Evolutionary conservation across 2,113 vertebrate species (phyloP).

Genomic region (Embiotoca jacksoni): DNA sequence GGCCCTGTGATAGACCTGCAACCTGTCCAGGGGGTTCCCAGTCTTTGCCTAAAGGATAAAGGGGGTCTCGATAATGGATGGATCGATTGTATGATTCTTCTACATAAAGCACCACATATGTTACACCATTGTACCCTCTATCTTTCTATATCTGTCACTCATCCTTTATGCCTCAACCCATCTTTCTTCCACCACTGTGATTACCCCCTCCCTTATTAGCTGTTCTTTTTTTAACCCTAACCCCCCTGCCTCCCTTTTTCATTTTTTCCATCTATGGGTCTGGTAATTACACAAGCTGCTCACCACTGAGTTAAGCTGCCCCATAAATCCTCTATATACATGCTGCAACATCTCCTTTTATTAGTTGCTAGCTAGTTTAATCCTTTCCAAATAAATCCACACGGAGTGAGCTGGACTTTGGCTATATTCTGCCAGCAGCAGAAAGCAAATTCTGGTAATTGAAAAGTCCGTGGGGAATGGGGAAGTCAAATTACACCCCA

Average conservation of each 20-base stretch:
- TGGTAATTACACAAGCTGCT: conserved; percentile 70
- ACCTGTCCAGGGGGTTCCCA: no score
- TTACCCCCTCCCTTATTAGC: conserved; percentile 19
- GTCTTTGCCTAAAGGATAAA: no score
- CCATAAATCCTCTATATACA: conserved; percentile 64
- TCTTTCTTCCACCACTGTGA: not conserved
- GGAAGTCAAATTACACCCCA: conserved; percentile 39
- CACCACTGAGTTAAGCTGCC: conserved; percentile 59
- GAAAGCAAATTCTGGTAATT: conserved; percentile 75
- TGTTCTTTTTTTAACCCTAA: not conserved
- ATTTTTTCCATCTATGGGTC: conserved; percentile 21
- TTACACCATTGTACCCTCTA: no score
- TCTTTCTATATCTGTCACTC: not conserved
- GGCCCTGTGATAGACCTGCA: no score
- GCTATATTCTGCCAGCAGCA: conserved; percentile 70
- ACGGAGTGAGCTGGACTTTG: conserved; percentile 50
- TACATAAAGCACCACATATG: not conserved
- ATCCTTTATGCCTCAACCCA: not conserved
- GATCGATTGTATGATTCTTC: not conserved
- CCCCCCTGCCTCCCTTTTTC: not conserved
- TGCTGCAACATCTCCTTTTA: conserved; percentile 68
- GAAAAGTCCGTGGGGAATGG: conserved; percentile 50
- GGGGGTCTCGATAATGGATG: no score
- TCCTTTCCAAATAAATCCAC: conserved; percentile 63
- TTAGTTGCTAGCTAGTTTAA: conserved; percentile 70